Percentiles rank a stretch among this genome's conserved stretches.
Conservation (phyloP, 2,113 vertebrate species). For the Neoarius graeffei region DNA sequence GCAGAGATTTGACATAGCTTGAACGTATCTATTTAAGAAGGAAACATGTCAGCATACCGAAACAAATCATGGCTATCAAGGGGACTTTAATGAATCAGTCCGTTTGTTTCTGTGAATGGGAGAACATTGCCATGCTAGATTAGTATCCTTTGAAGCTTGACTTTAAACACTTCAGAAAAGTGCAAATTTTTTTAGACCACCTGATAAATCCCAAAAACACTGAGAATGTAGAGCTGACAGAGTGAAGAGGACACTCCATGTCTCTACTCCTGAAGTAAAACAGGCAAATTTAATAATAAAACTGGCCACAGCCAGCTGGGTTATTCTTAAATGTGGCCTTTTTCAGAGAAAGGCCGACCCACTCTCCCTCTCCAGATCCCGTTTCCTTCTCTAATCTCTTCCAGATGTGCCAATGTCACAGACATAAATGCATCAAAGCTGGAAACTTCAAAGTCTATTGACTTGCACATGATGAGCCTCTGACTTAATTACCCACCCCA, state of each 20-base stretch:
- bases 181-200: neutral
- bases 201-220: neutral
- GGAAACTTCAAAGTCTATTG: slow-evolving; percentile 14
- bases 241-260: neutral
- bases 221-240: neutral
- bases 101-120: neutral
- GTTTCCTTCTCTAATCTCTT: slow-evolving; percentile 47
- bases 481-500: slow-evolving; percentile 23
- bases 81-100: neutral
- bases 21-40: neutral
- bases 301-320: slow-evolving; percentile 2
- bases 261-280: slow-evolving; percentile 20
- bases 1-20: neutral
- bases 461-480: slow-evolving; percentile 1
- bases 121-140: neutral
- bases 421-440: slow-evolving; percentile 30
- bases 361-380: slow-evolving; percentile 24
- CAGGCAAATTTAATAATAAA: slow-evolving; percentile 31
- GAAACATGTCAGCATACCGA: neutral
- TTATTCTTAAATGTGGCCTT: slow-evolving; percentile 52
- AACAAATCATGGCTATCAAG: neutral
- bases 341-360: slow-evolving; percentile 35
- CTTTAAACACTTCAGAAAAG: neutral
- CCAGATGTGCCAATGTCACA: slow-evolving; percentile 53
- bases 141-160: neutral